These are phyloP conservation scores for Leuciscus waleckii DNA, from an alignment of 2,797 vertebrate genomes.

Conservation along the genomic window DNA sequence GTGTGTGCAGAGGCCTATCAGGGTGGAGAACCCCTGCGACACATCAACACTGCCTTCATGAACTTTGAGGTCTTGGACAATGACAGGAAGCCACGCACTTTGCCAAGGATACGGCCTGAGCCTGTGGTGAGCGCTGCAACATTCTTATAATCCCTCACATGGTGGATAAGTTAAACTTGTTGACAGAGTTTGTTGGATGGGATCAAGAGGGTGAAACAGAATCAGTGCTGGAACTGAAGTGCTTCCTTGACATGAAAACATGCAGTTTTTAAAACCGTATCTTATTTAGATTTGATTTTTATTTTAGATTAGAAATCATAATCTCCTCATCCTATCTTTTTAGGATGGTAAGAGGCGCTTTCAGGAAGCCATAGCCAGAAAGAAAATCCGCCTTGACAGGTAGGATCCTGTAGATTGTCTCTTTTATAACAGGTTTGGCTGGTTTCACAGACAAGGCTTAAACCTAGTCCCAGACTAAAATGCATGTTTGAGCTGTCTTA, in stretches of 20 bases:
- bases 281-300: background rate
- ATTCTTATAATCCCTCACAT: slow-evolving; percentile 33
- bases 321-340: slow-evolving; percentile 32
- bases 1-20: slow-evolving; percentile 94
- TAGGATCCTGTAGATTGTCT: slow-evolving; percentile 52
- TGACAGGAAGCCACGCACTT: slow-evolving; percentile 78
- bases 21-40: slow-evolving; percentile 83
- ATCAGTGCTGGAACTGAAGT: background rate
- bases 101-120: slow-evolving; percentile 89
- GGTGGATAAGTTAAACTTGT: slow-evolving; percentile 23
- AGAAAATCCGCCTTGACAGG: slow-evolving; percentile 96
- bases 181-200: slow-evolving; percentile 5
- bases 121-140: slow-evolving; percentile 83
- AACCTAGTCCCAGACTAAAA: too few species aligned
- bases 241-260: background rate
- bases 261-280: background rate
- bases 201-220: background rate
- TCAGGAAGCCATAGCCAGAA: slow-evolving; percentile 91
- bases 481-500: too few species aligned
- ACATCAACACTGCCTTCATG: slow-evolving; percentile 99
- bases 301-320: background rate
- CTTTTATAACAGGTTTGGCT: slow-evolving; percentile 1
- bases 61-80: slow-evolving; percentile 90
- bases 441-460: too few species aligned
- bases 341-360: slow-evolving; percentile 94